Conservation (phyloP, 2,888 invertebrate species). For the Pachliopta kotzebuea region DNA sequence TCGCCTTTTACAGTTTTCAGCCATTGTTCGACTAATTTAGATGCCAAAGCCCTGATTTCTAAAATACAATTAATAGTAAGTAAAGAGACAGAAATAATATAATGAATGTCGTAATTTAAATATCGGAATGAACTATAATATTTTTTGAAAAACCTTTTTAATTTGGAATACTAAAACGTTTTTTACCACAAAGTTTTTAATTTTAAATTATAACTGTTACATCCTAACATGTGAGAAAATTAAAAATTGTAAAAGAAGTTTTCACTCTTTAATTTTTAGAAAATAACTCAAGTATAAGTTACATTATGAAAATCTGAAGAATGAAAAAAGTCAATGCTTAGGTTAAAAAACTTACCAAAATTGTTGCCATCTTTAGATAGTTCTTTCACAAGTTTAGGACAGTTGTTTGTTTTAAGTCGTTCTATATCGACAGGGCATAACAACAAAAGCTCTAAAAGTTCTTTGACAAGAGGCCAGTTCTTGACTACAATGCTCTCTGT, state of each 20-base stretch:
- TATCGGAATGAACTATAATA: no score
- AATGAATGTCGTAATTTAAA: no score
- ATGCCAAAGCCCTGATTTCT: slow-evolving; percentile 89
- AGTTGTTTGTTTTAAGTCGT: slow-evolving; percentile 93
- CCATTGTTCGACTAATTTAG: slow-evolving; percentile 93
- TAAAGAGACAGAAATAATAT: slow-evolving; percentile 14
- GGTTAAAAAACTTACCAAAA: slow-evolving; percentile 82
- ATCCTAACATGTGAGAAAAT: no score
- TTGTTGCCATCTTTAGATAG: slow-evolving; percentile 90
- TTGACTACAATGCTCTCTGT: slow-evolving; percentile 90
- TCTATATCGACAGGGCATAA: slow-evolving; percentile 95
- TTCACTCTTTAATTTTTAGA: no score
- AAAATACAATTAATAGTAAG: slow-evolving; percentile 50
- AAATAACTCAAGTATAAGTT: no score
- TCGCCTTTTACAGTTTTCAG: slow-evolving; percentile 92
- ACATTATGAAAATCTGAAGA: no score
- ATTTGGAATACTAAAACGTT: no score
- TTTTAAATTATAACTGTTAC: no score
- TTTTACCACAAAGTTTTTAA: no score
- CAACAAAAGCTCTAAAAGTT: slow-evolving; percentile 91
- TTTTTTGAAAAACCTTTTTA: no score
- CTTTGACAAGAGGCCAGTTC: slow-evolving; percentile 93
- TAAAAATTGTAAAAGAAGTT: no score
- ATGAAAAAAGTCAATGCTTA: background rate
- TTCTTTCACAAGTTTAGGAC: slow-evolving; percentile 94